phyloP scores from a whole-genome alignment of 2,888 invertebrate species.

The Drosophila tripunctata region DNA sequence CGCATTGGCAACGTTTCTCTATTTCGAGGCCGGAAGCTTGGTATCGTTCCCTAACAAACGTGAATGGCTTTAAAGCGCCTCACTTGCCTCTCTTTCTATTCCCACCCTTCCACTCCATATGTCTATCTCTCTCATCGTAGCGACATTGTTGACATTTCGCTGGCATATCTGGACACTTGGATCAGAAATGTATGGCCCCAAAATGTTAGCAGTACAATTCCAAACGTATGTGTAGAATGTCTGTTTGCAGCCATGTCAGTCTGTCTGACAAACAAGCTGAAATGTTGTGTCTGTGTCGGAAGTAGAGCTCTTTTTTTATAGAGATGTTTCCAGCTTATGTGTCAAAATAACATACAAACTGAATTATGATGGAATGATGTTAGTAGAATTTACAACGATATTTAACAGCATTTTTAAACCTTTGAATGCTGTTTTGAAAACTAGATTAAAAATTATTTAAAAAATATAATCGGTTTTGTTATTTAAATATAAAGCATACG shows the following conservation, averaged over 20 bases:
- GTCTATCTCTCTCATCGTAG: not conserved
- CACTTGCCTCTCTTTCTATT: slow-evolving; percentile 8
- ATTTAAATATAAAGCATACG: not conserved
- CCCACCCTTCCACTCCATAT: not conserved
- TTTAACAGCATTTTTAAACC: not conserved
- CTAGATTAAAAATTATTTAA: not conserved
- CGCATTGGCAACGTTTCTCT: slow-evolving; percentile 35
- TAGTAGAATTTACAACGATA: not conserved
- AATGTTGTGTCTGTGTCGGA: slow-evolving; percentile 18
- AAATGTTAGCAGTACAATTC: slow-evolving; percentile 42
- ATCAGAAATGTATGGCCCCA: slow-evolving; percentile 47
- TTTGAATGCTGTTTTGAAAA: no score
- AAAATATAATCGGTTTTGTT: not conserved
- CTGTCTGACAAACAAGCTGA: slow-evolving; percentile 30
- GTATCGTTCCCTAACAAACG: slow-evolving; percentile 28
- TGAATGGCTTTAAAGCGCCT: slow-evolving; percentile 20
- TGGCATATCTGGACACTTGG: slow-evolving; percentile 64
- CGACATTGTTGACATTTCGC: slow-evolving; percentile 67
- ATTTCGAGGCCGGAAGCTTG: slow-evolving; percentile 45
- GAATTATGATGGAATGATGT: slow-evolving; percentile 15
- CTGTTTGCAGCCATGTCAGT: slow-evolving; percentile 24
- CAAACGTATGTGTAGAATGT: slow-evolving; percentile 26
- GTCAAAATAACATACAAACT: slow-evolving; percentile 21
- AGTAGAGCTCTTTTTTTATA: not conserved
- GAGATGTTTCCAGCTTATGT: slow-evolving; percentile 11